Base-by-base conservation (phyloP, 2,797 vertebrate species). In the Typhlichthys eigenmanni region DNA sequence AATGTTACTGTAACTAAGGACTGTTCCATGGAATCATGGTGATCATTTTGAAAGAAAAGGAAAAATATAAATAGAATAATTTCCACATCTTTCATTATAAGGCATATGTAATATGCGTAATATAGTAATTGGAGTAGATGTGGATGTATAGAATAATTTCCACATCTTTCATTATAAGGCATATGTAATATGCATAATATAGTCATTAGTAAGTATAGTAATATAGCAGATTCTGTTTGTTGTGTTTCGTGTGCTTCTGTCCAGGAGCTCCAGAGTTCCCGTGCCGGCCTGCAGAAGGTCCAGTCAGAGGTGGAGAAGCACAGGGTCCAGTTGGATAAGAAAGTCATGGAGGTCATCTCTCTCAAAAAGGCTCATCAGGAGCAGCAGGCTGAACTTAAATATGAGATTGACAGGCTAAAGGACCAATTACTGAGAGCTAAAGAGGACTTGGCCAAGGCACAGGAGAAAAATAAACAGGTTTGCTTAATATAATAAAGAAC, bases 401-500 rank as follows among this genome's bases (percentile, higher is more conserved):
- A 73, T 57, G 95, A 94, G 70, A 88, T 95, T 5, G 90, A 94
- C 69, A 83, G 92, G 58, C 78, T 96, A 9, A 94, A 92, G 64
- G 84, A 88, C 2, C 92, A 92, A 60, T 76, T 89, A 8, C 94
- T 93, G 64, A 91, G 81, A 57, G 89, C 92, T 32, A 84, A 92
- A 58, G 93, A 93, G 9, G 92, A 93, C 50, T 79, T 92, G 24
- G 71, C 10, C 62, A 94, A 92, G 77, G 91, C 92, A 32, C 89
- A 92, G 58, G 95, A 96, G 9, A 94, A 94, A 81, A 91, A 88
- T 55, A 89, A 92, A 72, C 83, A 85, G 93, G 96, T 95, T 12
- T 29, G 81, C 78, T 24, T 63, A 4, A 57, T 47, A 38, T 68
- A 17, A 34, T 24, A 11, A 2, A 51, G 13, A 24, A 13, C 54